Conservation (phyloP, 2,113 vertebrate species). For the Hippocampus abdominalis region DNA sequence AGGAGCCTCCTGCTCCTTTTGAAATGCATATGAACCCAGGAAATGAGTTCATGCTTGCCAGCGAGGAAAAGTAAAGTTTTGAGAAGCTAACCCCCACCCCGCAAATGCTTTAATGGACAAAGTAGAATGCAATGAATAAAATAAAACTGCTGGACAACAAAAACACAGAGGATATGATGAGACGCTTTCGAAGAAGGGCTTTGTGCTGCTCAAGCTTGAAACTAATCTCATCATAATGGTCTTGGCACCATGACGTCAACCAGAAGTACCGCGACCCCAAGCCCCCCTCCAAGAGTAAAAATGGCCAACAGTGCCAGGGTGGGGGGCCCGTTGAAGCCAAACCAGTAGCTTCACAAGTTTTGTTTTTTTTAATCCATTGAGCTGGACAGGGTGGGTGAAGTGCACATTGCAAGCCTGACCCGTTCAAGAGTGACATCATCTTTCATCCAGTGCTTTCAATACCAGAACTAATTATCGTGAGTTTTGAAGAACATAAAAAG, state of each 20-base stretch:
- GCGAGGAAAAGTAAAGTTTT: slow-evolving; percentile 39
- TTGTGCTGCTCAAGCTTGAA: slow-evolving; percentile 40
- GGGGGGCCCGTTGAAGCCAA: slow-evolving; percentile 48
- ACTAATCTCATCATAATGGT: slow-evolving; percentile 66
- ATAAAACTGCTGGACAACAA: slow-evolving; percentile 2
- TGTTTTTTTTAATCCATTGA: slow-evolving; percentile 43
- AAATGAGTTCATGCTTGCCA: slow-evolving; percentile 56
- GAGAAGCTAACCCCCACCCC: slow-evolving; percentile 27
- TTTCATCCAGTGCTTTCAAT: slow-evolving; percentile 42
- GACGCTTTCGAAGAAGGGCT: slow-evolving; percentile 32
- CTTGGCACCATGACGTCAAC: slow-evolving; percentile 61
- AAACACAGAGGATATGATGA: slow-evolving; percentile 15
- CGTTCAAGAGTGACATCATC: slow-evolving; percentile 63
- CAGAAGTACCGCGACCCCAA: slow-evolving; percentile 29
- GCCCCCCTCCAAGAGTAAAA: slow-evolving; percentile 39
- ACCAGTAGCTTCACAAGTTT: slow-evolving; percentile 28
- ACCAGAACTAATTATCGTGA: slow-evolving; percentile 42
- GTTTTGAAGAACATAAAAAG: slow-evolving; percentile 17
- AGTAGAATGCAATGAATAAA: slow-evolving; percentile 1
- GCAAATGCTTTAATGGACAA: slow-evolving; percentile 16
- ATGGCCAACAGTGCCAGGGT: slow-evolving; percentile 56
- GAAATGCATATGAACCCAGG: slow-evolving; percentile 68
- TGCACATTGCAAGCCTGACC: slow-evolving; percentile 46
- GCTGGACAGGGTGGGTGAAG: slow-evolving; percentile 28
- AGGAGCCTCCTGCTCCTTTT: slow-evolving; percentile 57